phyloP scores from a whole-genome alignment of 2,113 vertebrate genomes.

The Sporophila hypoxantha region DNA sequence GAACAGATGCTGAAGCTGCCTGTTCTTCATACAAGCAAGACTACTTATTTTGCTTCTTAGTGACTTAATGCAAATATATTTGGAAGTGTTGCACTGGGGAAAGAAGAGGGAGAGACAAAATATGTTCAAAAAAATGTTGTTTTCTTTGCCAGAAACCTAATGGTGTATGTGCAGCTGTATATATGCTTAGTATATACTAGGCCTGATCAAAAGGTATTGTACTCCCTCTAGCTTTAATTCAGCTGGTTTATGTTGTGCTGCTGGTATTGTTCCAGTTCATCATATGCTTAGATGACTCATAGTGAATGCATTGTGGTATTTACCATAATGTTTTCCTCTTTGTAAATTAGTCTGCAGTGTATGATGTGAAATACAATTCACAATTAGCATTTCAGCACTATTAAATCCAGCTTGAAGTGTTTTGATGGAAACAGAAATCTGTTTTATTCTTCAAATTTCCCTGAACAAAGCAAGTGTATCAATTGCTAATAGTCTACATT shows the following conservation, averaged over 20 bases:
- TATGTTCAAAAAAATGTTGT: neutral
- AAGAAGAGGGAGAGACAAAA: neutral
- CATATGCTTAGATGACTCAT: constrained; percentile 53
- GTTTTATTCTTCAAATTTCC: constrained; percentile 25
- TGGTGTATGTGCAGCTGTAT: constrained; percentile 28
- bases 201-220: constrained; percentile 49
- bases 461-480: constrained; percentile 34
- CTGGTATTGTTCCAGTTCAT: constrained; percentile 54
- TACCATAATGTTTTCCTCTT: constrained; percentile 40
- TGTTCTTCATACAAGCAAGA: constrained; percentile 7
- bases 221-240: constrained; percentile 59
- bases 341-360: constrained; percentile 42
- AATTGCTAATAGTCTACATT: neutral
- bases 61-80: constrained; percentile 34
- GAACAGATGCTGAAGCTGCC: neutral
- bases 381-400: constrained; percentile 48
- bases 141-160: constrained; percentile 41
- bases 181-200: neutral
- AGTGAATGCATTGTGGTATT: constrained; percentile 42
- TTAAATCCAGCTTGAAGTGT: constrained; percentile 46
- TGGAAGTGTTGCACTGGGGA: constrained; percentile 2
- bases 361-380: constrained; percentile 43
- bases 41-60: constrained; percentile 1
- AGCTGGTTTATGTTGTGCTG: constrained; percentile 33
- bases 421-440: constrained; percentile 52